Evolutionary conservation across 92 coral and sea anemone species (phyloP).

Genomic region (Epizoanthus rinbou): DNA sequence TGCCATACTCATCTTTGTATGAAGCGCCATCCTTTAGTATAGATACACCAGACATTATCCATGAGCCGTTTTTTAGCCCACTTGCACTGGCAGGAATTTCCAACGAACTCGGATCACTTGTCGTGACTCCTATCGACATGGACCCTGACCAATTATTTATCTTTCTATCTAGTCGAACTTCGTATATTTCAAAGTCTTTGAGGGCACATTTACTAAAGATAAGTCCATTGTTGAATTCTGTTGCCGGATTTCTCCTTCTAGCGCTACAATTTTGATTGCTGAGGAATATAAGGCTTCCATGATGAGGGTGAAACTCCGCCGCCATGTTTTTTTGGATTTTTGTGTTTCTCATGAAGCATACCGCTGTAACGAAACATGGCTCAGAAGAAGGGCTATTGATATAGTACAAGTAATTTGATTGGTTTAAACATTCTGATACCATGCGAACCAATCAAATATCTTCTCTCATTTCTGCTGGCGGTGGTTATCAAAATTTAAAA

Average conservation of each 20-base stretch:
- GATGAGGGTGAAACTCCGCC: slow-evolving; percentile 80
- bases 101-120: slow-evolving; percentile 72
- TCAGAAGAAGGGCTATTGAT: slow-evolving; percentile 48
- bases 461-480: too few relatives aligned
- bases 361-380: slow-evolving; percentile 53
- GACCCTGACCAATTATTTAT: slow-evolving; percentile 94
- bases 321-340: slow-evolving; percentile 66
- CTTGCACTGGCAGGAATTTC: slow-evolving; percentile 89
- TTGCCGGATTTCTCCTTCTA: slow-evolving; percentile 81
- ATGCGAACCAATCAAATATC: slow-evolving; percentile 1
- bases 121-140: slow-evolving; percentile 87
- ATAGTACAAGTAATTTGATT: slow-evolving; percentile 20
- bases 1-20: slow-evolving; percentile 77
- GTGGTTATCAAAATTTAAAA: too few relatives aligned
- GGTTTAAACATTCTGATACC: background rate
- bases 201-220: slow-evolving; percentile 77
- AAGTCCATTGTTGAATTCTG: slow-evolving; percentile 95
- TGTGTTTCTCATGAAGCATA: slow-evolving; percentile 34
- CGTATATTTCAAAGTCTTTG: slow-evolving; percentile 71
- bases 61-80: slow-evolving; percentile 91
- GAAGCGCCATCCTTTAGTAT: slow-evolving; percentile 88
- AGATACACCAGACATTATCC: slow-evolving; percentile 93
- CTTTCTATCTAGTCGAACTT: slow-evolving; percentile 84
- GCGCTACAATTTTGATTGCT: slow-evolving; percentile 83
- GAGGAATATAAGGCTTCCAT: slow-evolving; percentile 83